phyloP scores from a whole-genome alignment of 53 echinoderm and acorn worm genomes.

The Temnopleurus reevesii region DNA sequence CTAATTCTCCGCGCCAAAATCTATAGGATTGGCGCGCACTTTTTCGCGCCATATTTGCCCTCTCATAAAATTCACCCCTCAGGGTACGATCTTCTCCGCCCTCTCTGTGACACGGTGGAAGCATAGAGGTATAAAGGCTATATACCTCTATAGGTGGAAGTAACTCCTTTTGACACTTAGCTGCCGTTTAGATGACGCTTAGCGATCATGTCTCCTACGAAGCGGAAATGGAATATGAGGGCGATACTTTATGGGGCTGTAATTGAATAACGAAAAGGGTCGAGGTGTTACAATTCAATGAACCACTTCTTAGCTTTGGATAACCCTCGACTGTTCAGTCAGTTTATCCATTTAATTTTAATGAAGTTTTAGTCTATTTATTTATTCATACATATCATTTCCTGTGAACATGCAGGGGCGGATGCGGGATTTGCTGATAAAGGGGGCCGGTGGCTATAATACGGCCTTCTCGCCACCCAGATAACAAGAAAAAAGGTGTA shows the following conservation, averaged over 20 bases:
- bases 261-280: slow-evolving; percentile 2
- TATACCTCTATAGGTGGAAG: too few relatives aligned
- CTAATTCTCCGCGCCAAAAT: background rate
- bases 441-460: too few relatives aligned
- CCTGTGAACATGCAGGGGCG: too few relatives aligned
- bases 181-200: slow-evolving; percentile 13
- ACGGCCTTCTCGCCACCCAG: too few relatives aligned
- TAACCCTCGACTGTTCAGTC: background rate
- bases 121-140: too few relatives aligned
- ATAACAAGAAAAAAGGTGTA: too few relatives aligned
- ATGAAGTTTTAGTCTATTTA: too few relatives aligned
- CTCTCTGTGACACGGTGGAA: background rate
- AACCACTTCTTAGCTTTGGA: too few relatives aligned
- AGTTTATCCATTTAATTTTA: background rate
- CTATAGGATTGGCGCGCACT: background rate
- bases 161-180: background rate
- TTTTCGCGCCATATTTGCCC: background rate
- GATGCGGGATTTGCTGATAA: too few relatives aligned
- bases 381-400: too few relatives aligned
- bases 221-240: slow-evolving; percentile 4
- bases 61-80: background rate
- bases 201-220: slow-evolving; percentile 5
- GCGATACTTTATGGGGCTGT: background rate
- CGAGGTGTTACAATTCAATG: background rate
- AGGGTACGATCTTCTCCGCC: background rate